A percentile compares a stretch with the other conserved stretches of the same genome.
Conservation (phyloP, 2,797 vertebrate genomes). For the Cynodonichthys magdalenae region DNA sequence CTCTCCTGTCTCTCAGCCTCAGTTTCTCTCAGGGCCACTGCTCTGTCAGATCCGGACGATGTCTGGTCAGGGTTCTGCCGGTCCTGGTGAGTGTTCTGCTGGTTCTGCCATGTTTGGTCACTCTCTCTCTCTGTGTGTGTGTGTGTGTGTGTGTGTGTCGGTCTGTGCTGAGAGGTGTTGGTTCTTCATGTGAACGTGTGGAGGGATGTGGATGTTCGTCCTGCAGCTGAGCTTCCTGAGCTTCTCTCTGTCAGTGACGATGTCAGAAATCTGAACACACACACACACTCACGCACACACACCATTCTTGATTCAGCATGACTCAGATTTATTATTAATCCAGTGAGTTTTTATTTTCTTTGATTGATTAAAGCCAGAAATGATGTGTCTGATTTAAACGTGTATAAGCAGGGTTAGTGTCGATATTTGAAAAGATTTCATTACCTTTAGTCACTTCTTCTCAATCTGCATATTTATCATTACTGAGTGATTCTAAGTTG, state of each 20-base stretch:
- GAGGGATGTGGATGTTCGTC: constrained; percentile 36
- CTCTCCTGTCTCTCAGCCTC: constrained; percentile 44
- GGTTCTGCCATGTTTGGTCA: too few relatives aligned
- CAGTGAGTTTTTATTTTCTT: too few relatives aligned
- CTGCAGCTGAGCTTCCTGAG: constrained; percentile 54
- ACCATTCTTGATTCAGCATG: constrained; percentile 34
- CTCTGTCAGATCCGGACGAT: constrained; percentile 73
- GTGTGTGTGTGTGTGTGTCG: too few relatives aligned
- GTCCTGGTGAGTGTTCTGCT: constrained; percentile 71
- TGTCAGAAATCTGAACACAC: constrained; percentile 31
- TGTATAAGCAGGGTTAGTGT: too few relatives aligned
- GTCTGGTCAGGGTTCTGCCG: constrained; percentile 75
- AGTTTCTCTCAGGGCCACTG: constrained; percentile 56
- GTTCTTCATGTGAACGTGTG: constrained; percentile 14
- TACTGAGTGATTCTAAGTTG: too few relatives aligned
- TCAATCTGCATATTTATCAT: too few relatives aligned
- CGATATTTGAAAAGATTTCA: too few relatives aligned
- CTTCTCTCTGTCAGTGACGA: constrained; percentile 50
- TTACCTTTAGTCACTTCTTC: too few relatives aligned
- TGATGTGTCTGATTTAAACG: neutral
- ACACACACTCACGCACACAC: constrained; percentile 10
- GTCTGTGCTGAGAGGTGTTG: neutral
- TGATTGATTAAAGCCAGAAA: neutral
- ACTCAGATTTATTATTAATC: constrained; percentile 15
- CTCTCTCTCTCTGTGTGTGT: too few relatives aligned